These are phyloP conservation scores for Tetranychus urticae DNA, from an alignment of 1,140 invertebrate species.

Conservation along the genomic window DNA sequence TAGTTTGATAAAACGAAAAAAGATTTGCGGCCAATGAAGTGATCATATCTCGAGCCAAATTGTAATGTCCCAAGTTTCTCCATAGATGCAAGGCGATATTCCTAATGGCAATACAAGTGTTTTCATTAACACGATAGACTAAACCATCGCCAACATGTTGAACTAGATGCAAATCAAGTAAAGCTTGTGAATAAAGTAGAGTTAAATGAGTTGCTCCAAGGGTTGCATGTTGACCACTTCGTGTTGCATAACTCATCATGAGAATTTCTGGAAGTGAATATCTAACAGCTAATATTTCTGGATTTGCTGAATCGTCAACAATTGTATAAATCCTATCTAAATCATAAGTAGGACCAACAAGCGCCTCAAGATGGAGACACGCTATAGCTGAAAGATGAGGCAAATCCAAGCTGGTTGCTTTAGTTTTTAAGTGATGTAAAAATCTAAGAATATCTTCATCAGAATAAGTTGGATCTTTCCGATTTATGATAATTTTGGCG, in stretches of 20 bases:
- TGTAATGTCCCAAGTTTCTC: conserved; percentile 1
- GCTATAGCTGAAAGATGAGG: not conserved
- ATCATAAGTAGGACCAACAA: not conserved
- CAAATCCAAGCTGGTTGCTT: not conserved
- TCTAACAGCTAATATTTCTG: conserved; percentile 6
- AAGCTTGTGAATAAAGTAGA: not conserved
- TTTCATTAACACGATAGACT: conserved; percentile 8
- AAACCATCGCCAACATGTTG: conserved; percentile 6
- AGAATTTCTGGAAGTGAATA: conserved; percentile 8
- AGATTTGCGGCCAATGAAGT: not conserved
- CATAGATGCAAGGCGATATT: conserved; percentile 9
- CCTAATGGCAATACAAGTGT: conserved; percentile 2
- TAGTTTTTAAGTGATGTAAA: not conserved
- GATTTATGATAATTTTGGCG: not conserved
- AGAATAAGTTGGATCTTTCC: not conserved
- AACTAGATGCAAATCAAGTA: conserved; percentile 6
- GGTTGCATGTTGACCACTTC: conserved; percentile 2
- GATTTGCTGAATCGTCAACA: not conserved
- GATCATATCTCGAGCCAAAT: conserved; percentile 3
- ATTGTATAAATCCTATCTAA: not conserved
- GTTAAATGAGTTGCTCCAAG: conserved; percentile 5
- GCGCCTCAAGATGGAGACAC: not conserved
- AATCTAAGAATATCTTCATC: conserved; percentile 4
- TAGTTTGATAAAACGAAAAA: conserved; percentile 3
- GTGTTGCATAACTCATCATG: conserved; percentile 2